phyloP scores from a whole-genome alignment of 1,140 invertebrate genomes.

The Aphelinus atriplicis region DNA sequence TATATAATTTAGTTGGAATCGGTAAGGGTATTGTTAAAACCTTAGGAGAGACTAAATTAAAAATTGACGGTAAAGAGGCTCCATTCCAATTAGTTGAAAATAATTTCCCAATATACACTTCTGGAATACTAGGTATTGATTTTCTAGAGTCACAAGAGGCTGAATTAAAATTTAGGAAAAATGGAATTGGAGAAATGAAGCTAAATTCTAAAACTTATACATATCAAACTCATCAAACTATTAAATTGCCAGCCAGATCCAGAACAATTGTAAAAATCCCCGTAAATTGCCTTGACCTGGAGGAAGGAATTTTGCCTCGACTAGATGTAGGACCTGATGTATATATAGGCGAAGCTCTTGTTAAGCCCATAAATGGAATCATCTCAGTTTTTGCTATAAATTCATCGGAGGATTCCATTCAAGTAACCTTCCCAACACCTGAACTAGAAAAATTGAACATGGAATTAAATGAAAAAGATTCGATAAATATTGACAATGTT shows the following conservation, averaged over 20 bases:
- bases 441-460: background rate
- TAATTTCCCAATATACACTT: too few species aligned
- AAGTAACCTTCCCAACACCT: background rate
- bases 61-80: too few species aligned
- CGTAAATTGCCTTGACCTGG: background rate
- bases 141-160: too few species aligned
- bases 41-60: too few species aligned
- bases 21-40: too few species aligned
- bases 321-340: background rate
- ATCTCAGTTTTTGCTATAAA: background rate
- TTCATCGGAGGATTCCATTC: too few species aligned
- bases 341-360: conserved; percentile 3
- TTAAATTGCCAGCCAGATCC: background rate
- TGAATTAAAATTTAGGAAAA: background rate
- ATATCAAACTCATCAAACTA: background rate
- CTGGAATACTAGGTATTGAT: too few species aligned
- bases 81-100: too few species aligned
- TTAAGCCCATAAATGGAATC: background rate
- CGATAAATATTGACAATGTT: background rate
- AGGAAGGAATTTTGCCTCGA: background rate
- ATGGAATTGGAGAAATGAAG: background rate
- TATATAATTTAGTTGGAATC: too few species aligned
- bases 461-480: background rate
- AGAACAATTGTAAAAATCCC: background rate
- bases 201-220: background rate